Evolutionary conservation across 2,113 vertebrate genomes (phyloP).

Genomic region (Dasyurus viverrinus): DNA sequence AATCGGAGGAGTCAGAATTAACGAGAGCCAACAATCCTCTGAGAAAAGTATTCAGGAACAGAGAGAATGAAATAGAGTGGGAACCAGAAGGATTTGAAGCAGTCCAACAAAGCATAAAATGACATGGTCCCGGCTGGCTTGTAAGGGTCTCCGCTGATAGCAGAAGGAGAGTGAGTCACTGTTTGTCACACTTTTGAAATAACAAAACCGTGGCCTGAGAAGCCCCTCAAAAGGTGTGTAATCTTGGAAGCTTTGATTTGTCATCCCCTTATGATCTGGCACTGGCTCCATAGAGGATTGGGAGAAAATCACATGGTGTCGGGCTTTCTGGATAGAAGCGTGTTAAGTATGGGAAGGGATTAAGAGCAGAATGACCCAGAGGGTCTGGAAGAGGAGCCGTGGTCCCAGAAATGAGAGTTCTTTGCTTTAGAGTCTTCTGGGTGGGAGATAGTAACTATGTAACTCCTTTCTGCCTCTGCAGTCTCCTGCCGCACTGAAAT

Average conservation of each 20-base stretch:
- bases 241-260: too few species aligned
- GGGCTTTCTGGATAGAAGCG: not conserved
- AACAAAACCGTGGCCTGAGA: not conserved
- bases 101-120: too few species aligned
- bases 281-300: not conserved
- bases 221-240: not conserved
- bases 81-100: too few species aligned
- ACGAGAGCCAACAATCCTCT: not conserved
- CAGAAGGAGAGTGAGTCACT: not conserved
- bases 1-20: not conserved
- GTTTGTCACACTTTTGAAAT: not conserved
- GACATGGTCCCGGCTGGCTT: not conserved
- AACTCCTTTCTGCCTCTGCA: not conserved
- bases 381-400: not conserved
- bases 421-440: not conserved
- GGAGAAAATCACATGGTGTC: not conserved
- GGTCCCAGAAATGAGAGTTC: too few species aligned
- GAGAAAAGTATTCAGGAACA: not conserved
- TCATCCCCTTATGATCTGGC: not conserved
- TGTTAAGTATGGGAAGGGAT: not conserved
- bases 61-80: not conserved
- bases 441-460: not conserved
- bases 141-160: not conserved
- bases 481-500: not conserved
- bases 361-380: not conserved